phyloP scores from a whole-genome alignment of 2,888 invertebrate genomes.

The Pollenia griseotomentosa region DNA sequence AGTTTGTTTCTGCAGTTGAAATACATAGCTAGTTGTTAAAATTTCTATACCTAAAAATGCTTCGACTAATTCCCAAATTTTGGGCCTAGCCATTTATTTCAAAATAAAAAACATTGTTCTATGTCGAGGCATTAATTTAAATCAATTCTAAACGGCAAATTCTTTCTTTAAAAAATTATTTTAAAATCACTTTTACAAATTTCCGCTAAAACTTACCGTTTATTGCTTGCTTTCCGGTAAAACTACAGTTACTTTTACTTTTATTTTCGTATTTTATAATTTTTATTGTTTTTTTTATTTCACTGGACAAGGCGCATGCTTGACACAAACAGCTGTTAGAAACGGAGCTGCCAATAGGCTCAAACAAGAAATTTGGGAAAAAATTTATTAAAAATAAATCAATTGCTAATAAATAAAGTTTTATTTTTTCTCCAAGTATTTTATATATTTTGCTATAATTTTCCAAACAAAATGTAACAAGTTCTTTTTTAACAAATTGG shows the following conservation, averaged over 20 bases:
- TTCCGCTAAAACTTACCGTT: slow-evolving; percentile 59
- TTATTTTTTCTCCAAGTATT: too few species aligned
- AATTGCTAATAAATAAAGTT: too few species aligned
- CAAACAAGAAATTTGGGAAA: too few species aligned
- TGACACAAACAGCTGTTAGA: slow-evolving; percentile 6
- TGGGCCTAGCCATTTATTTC: neutral
- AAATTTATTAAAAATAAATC: too few species aligned
- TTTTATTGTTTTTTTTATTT: slow-evolving; percentile 10
- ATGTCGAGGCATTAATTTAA: neutral
- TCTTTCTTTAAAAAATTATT: neutral
- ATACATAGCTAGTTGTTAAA: neutral
- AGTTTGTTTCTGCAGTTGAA: neutral
- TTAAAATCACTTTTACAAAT: neutral
- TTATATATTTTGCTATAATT: too few species aligned
- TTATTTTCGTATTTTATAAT: neutral
- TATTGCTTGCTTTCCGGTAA: slow-evolving; percentile 53
- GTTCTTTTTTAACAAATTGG: too few species aligned
- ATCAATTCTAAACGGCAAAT: neutral
- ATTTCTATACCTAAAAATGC: slow-evolving; percentile 3
- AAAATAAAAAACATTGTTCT: neutral
- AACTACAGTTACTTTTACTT: slow-evolving; percentile 33
- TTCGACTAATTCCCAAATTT: slow-evolving; percentile 43
- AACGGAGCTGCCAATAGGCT: slow-evolving; percentile 8
- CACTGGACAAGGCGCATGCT: slow-evolving; percentile 33
- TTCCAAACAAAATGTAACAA: too few species aligned